Evolutionary conservation across 1,140 invertebrate genomes (phyloP), one percentile per base, ranked within the genome.

Genomic region (Teleopsis dalmanni): DNA sequence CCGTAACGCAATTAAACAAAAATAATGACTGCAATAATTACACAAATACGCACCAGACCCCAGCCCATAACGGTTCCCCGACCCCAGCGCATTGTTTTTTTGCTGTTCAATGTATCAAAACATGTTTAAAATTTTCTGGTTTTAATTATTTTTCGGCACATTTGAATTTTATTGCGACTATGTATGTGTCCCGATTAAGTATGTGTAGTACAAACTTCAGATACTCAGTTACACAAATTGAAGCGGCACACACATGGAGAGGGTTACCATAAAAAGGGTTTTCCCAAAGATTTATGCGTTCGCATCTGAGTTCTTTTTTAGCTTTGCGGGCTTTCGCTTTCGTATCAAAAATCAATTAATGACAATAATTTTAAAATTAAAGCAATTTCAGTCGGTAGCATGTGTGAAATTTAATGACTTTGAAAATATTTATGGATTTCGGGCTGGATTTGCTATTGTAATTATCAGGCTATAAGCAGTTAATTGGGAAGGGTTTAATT

Each of bases 91-190:
- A n/a, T n/a, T n/a, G n/a, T n/a, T n/a, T n/a, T n/a, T n/a, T n/a
- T n/a, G n/a, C n/a, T n/a, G n/a, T n/a, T n/a, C 41, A 16, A 43
- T 43, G 41, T 29, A 29, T 43, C 41, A 43, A 43, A 16, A 27
- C 19, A 43, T 19, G 31, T 43, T 43, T 43, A 19, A 43, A 43
- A 31, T 43, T 43, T 27, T 34, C 44, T 26, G 18, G 19, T 46
- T 46, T 46, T 46, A 46, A 46, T 46, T 46, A 46, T 46, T 46
- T 46, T 46, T 46, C 44, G 44, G 44, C 29, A 46, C 44, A 46
- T 46, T 46, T 46, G 44, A 46, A 46, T 46, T 46, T 46, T 46
- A 46, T 46, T 43, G 26, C 40, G n/a, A n/a, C n/a, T n/a, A n/a
- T n/a, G n/a, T n/a, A n/a, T n/a, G n/a, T n/a, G n/a, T n/a, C n/a